Base-by-base conservation (phyloP, 2,888 invertebrate genomes). In the Iphiclides podalirius region DNA sequence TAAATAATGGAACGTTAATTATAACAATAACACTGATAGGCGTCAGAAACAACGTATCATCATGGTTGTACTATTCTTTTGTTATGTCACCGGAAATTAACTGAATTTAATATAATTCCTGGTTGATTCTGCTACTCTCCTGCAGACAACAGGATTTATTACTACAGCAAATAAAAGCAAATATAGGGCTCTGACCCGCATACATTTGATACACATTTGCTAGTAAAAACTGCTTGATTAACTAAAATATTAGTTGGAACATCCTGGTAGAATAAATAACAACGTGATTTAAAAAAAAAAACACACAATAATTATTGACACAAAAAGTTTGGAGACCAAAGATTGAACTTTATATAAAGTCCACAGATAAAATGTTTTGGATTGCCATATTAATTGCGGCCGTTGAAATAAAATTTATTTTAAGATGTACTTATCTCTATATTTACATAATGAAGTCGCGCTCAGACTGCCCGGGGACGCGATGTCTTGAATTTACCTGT, bases 401-500 rank as follows among this genome's bases (percentile, higher is more conserved):
- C 65, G 68, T 70, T 73, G 70, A 75, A 71, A 79, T 80, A 55
- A 59, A 57, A 57, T 60, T 77, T 66, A 72, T 79, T 78, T 80
- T 67, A 77, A 81, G 81, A 79, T 69, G 51, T 58, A 58, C 54
- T 79, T 84, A 84, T 85, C 71, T 81, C 70, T 69, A 66, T 59
- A 84, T 86, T 86, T 81, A 70, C 85, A 84, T 84, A 84, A 77
- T 75, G 74, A 65, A 70, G 66, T 69, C 70, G 54, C 53, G 56
- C 66, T 60, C 76, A 85, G 84, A 83, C 83, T 71, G 83, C 79
- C 76, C 71, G 83, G 83, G 73, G 79, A 80, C 81, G 64, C n/a
- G n/a, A n/a, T n/a, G 20, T 35, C 48, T 51, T 58, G 49, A 23
- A 49, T 50, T 51, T 53, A 52, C 52, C 54, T 48, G 57, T 53